These are phyloP conservation scores for Saccopteryx leptura DNA, from an alignment of 2,113 vertebrate species.

Conservation along the genomic window DNA sequence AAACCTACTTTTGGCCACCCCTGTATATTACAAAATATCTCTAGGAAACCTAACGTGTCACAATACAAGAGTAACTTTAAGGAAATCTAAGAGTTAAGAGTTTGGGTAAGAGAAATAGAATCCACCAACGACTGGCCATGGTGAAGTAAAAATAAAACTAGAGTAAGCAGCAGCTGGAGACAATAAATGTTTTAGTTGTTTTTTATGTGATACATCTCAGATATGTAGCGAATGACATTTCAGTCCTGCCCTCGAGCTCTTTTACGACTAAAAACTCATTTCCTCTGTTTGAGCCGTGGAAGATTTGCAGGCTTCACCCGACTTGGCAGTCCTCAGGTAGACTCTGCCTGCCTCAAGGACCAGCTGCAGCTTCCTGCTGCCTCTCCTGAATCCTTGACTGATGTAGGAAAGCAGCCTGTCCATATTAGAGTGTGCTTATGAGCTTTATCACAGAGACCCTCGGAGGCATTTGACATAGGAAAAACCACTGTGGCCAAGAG, in stretches of 20 bases:
- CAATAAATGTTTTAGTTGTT: constrained; percentile 60
- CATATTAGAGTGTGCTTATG: not conserved
- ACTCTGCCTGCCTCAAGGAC: constrained; percentile 21
- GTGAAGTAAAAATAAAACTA: constrained; percentile 13
- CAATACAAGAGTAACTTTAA: not conserved
- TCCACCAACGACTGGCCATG: not conserved
- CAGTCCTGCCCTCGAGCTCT: constrained; percentile 55
- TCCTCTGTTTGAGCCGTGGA: constrained; percentile 32
- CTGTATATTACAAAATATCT: constrained; percentile 22
- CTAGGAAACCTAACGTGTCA: constrained; percentile 4
- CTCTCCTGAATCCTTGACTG: not conserved
- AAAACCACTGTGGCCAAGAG: not conserved
- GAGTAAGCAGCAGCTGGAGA: constrained; percentile 57
- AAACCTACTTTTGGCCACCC: not conserved
- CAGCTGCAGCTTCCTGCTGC: not conserved
- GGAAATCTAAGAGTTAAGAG: not conserved
- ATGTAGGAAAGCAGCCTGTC: not conserved
- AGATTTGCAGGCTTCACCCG: constrained; percentile 48
- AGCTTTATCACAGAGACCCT: not conserved
- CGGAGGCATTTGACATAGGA: not conserved
- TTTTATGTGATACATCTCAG: constrained; percentile 70
- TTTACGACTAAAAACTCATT: constrained; percentile 59
- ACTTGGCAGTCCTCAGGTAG: constrained; percentile 33
- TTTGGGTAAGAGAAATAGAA: not conserved
- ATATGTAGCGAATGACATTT: constrained; percentile 78